Evolutionary conservation across 2,888 invertebrate species (phyloP), one percentile per base, ranked within the genome.

Genomic region (Leucozona laternaria): DNA sequence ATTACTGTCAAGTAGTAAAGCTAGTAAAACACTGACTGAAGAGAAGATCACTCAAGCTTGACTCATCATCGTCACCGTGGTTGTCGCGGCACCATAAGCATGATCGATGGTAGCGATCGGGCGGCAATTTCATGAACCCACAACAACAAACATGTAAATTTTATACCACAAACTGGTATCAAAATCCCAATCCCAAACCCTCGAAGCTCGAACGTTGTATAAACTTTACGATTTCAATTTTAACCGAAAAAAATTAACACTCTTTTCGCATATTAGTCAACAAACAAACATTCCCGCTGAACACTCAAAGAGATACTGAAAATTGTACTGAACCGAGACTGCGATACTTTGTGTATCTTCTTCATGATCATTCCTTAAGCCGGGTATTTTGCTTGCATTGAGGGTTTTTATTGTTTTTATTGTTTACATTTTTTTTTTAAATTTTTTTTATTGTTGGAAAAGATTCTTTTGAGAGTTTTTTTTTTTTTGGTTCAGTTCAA

Each of bases 301-400:
- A 85, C 72, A 77, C 85, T 48, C 81, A 25, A 85, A 85, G 85
- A 81, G 81, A 81, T 62, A 85, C 85, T 85, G 81, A n/a, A n/a
- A n/a, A n/a, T n/a, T n/a, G n/a, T n/a, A n/a, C n/a, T n/a, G n/a
- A n/a, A n/a, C n/a, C n/a, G n/a, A 84, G 85, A 85, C 80, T 85
- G 81, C 80, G 85, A 80, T 80, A 80, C 76, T 84, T 71, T 70
- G 75, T 80, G 80, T 72, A 72, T 81, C 81, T 85, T 85, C 85
- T 85, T 77, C 85, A 81, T 73, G 77, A 81, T 72, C 77, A 70
- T 48, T 25, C 25, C 20, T 13, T 34, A 50, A 66, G 66, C 66
- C 48, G 66, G 66, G 31, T 31, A 31, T 1, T 4, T 53, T 34
- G 34, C 22, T 68, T 8, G 15, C 2, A 22, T 68, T 37, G 50